Evolutionary conservation across 2,797 vertebrate genomes (phyloP).

Genomic region (Argya squamiceps): DNA sequence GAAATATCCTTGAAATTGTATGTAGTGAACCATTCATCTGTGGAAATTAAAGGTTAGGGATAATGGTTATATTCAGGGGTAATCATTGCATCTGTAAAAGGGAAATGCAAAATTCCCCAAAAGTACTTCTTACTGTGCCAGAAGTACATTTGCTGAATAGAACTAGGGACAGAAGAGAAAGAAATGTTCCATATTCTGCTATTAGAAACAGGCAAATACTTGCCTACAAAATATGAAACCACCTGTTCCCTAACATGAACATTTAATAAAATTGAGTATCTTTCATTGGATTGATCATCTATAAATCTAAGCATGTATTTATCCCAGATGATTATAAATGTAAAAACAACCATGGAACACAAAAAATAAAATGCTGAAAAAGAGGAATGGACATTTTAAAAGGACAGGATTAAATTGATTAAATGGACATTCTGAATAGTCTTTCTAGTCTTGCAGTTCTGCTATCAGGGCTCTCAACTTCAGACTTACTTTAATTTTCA

Average conservation of each 20-base stretch:
- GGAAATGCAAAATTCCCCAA: background rate
- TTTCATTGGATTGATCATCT: background rate
- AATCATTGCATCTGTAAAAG: background rate
- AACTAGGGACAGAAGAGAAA: background rate
- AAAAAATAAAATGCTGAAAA: background rate
- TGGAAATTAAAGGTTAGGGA: background rate
- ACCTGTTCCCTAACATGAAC: background rate
- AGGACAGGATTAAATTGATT: background rate
- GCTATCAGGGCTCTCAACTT: background rate
- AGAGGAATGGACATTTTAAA: background rate
- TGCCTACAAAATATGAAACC: background rate
- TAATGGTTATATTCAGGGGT: background rate
- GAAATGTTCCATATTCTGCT: background rate
- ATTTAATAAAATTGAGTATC: background rate
- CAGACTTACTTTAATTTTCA: background rate
- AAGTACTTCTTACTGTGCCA: background rate
- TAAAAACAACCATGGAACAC: background rate
- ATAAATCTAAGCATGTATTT: background rate
- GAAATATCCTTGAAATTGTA: background rate
- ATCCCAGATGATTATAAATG: background rate
- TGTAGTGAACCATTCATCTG: background rate
- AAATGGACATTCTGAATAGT: background rate
- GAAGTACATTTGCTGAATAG: background rate
- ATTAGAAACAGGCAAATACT: background rate
- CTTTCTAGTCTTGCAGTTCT: background rate